A percentile compares a stretch with the other conserved stretches of the same genome.
These are phyloP conservation scores for Pituophis catenifer DNA, from an alignment of 2,113 vertebrate species.

Conservation along the genomic window DNA sequence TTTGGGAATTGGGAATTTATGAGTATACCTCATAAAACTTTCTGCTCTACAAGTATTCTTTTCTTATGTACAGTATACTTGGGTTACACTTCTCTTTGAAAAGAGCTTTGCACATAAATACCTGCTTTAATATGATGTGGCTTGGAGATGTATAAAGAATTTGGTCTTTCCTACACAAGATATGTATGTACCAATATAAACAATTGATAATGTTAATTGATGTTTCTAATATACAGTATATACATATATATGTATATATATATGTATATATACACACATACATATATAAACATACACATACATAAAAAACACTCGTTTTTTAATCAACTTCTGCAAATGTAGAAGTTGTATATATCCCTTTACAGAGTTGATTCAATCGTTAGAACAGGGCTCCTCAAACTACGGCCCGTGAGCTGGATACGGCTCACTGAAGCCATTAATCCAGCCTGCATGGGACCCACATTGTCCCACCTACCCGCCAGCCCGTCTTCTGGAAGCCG, in stretches of 20 bases:
- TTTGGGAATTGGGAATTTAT: no score
- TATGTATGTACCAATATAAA: background rate
- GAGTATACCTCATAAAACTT: background rate
- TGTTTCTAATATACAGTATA: no score
- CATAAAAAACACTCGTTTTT: background rate
- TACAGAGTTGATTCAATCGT: background rate
- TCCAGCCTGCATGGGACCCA: no score
- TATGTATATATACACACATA: accelerated
- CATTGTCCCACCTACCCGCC: no score
- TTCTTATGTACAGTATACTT: background rate
- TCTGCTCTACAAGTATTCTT: background rate
- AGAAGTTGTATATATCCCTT: background rate
- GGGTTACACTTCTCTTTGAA: background rate
- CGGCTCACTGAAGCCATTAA: no score
- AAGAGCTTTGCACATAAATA: background rate
- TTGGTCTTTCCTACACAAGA: background rate
- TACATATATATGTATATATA: no score
- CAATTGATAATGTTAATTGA: background rate
- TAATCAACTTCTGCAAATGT: background rate
- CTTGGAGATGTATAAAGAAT: background rate
- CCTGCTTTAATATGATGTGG: background rate
- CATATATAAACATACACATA: background rate
- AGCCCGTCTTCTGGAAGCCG: no score
- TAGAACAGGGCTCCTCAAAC: no score
- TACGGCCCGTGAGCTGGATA: no score